These are phyloP conservation scores for Rallus crepitans DNA, from an alignment of 2,797 vertebrate species.

Conservation along the genomic window DNA sequence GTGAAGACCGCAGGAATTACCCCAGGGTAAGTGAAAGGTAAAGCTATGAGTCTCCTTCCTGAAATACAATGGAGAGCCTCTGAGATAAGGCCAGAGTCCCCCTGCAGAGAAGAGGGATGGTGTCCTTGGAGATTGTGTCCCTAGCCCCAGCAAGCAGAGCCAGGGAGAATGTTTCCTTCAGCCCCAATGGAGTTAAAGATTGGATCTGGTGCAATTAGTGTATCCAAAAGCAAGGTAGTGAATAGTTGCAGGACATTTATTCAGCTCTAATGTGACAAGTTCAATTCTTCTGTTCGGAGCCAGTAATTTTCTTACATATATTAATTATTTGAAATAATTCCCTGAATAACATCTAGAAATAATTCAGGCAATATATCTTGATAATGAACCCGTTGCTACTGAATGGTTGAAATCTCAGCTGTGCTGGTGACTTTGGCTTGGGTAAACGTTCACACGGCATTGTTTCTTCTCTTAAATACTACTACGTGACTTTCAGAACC, in stretches of 20 bases:
- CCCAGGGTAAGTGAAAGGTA: background rate
- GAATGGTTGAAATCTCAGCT: slow-evolving; percentile 57
- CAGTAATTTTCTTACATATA: slow-evolving; percentile 67
- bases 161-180: background rate
- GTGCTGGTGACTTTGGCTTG: slow-evolving; percentile 48
- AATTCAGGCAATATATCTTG: slow-evolving; percentile 68
- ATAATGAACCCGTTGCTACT: slow-evolving; percentile 23
- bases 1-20: slow-evolving; percentile 49
- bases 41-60: background rate
- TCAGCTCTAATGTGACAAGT: slow-evolving; percentile 56
- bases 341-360: slow-evolving; percentile 62
- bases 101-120: slow-evolving; percentile 8
- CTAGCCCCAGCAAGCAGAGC: background rate
- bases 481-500: slow-evolving; percentile 67
- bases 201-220: slow-evolving; percentile 33
- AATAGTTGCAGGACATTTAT: slow-evolving; percentile 54
- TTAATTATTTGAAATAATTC: slow-evolving; percentile 71
- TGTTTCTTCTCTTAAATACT: slow-evolving; percentile 58
- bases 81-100: slow-evolving; percentile 2
- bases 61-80: background rate
- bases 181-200: slow-evolving; percentile 36
- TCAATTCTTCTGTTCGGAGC: slow-evolving; percentile 63
- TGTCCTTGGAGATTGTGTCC: background rate
- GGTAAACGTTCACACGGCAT: slow-evolving; percentile 48
- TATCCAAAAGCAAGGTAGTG: slow-evolving; percentile 24